Conservation (phyloP, 2,888 invertebrate genomes). For the Teinopalpus imperialis region DNA sequence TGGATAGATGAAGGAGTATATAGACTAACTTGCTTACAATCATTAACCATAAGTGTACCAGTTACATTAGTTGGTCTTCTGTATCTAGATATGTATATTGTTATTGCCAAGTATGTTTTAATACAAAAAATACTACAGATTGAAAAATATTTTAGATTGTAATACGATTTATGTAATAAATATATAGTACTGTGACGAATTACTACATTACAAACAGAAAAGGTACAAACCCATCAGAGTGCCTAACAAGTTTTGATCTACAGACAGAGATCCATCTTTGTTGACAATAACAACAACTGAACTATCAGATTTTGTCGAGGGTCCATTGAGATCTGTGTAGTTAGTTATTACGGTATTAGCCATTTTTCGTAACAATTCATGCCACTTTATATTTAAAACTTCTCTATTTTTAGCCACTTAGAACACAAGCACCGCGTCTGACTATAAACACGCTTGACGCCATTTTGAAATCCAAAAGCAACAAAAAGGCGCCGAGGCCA, state of each 20-base stretch:
- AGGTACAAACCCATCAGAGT: slow-evolving; percentile 85
- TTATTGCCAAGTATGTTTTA: too few species aligned
- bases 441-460: slow-evolving; percentile 72
- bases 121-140: too few species aligned
- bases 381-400: slow-evolving; percentile 56
- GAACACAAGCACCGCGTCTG: slow-evolving; percentile 67
- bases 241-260: slow-evolving; percentile 90
- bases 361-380: slow-evolving; percentile 66
- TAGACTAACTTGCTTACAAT: too few species aligned
- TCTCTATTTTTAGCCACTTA: slow-evolving; percentile 70
- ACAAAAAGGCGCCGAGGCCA: slow-evolving; percentile 30
- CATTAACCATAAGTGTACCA: too few species aligned
- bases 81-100: too few species aligned
- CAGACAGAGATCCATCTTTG: slow-evolving; percentile 91
- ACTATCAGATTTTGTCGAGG: slow-evolving; percentile 83
- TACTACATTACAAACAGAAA: too few species aligned
- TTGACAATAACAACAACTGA: slow-evolving; percentile 92
- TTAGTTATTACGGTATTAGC: slow-evolving; percentile 80
- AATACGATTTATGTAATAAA: too few species aligned
- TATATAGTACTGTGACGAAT: too few species aligned
- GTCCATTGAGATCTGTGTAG: slow-evolving; percentile 77
- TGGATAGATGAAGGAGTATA: too few species aligned
- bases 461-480: slow-evolving; percentile 62
- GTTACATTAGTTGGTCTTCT: too few species aligned
- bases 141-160: too few species aligned